These are phyloP conservation scores for Cephus sareptanus DNA, from an alignment of 2,888 invertebrate genomes.

Conservation along the genomic window DNA sequence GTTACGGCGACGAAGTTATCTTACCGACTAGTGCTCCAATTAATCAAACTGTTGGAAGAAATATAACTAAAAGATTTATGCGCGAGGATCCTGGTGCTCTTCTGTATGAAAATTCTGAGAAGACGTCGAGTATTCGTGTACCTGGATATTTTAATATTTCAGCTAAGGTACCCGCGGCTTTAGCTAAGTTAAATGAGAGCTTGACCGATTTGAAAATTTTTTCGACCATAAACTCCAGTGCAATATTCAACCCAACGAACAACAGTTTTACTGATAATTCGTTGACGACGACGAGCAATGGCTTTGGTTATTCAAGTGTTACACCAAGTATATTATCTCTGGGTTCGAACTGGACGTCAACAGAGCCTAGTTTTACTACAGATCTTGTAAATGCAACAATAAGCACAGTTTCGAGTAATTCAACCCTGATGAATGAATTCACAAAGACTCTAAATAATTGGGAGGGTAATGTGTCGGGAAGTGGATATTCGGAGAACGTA, in stretches of 20 bases:
- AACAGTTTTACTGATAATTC: neutral
- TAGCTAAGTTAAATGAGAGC: neutral
- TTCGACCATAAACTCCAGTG: conserved; percentile 37
- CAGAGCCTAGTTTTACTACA: neutral
- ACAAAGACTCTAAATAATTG: neutral
- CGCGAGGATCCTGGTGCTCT: neutral
- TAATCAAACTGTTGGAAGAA: neutral
- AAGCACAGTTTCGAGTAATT: conserved; percentile 1
- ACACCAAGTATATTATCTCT: neutral
- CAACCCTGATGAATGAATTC: conserved; percentile 2
- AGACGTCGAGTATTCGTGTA: neutral
- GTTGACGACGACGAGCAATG: neutral
- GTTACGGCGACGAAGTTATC: neutral
- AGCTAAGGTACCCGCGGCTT: neutral
- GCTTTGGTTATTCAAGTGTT: neutral
- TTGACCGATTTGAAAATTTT: conserved; percentile 30
- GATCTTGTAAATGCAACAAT: conserved; percentile 1
- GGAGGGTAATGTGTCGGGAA: neutral
- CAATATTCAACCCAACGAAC: conserved; percentile 18
- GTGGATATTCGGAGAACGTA: conserved; percentile 33
- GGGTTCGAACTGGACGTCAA: neutral
- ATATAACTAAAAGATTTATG: neutral
- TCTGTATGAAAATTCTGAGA: neutral
- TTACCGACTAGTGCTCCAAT: neutral
- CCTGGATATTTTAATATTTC: neutral